Evolutionary conservation across 2,113 vertebrate genomes (phyloP), one percentile per base, ranked within the genome.

Genomic region (Oreochromis niloticus): DNA sequence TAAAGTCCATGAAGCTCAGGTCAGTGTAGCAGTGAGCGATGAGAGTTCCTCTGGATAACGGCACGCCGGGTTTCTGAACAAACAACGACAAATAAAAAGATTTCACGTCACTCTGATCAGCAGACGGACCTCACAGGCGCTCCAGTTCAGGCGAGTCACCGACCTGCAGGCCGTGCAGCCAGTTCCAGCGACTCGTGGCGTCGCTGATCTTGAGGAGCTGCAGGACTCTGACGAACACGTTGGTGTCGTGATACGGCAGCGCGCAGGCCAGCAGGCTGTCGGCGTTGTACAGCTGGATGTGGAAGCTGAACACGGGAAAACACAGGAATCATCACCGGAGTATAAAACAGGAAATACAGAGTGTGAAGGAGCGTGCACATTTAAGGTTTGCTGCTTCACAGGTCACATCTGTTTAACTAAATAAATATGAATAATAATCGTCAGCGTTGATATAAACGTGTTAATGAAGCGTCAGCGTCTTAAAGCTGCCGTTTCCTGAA

Each of bases 1-100:
- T 97, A 87, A 99, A 99, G 95, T 99, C 98, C 98, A 99, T 97
- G 95, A 99, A 99, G 89, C 97, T 93, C 93, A 99, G 95, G 90
- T 99, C 98, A 91, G 97, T 97, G 96, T 97, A 97, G 92, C 98
- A 99, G 96, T 98, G 99, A 24, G 97, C 97, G 92, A 99, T 95
- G 79, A 99, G 94, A 24, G 98, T 95, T 34, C 97, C 97, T 91
- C 96, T 97, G 84, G 98, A 97, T 84, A 99, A 90, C 1, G 98
- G 98, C 12, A 99, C 97, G 12, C 98, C 98, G 1, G 97, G 96
- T 97, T 97, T 98, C 99, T 99, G 91, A 7, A 32, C 7, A 17
- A 13, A 30, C 41, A 79, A 22, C 5, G 22, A 16, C 43, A 52
- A 46, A 39, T 9, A 50, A 16, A 66, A 30, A 5, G 10, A 24